Conservation (phyloP, 2,888 invertebrate species). For the Stictocephala bisonia region DNA sequence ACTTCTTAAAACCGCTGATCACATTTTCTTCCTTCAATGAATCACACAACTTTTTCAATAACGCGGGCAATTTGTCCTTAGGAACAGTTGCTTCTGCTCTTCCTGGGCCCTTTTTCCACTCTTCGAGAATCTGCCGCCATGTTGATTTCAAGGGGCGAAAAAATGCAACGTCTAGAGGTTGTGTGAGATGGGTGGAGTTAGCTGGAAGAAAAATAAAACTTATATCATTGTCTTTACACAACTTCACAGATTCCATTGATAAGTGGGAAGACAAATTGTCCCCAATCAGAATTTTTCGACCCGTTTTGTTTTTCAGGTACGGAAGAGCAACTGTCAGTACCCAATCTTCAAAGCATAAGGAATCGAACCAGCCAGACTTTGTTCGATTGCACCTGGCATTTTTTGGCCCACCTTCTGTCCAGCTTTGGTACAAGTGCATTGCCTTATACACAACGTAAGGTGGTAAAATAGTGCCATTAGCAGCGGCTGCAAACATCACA, state of each 20-base stretch:
- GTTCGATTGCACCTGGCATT: too few species aligned
- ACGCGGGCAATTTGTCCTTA: slow-evolving; percentile 40
- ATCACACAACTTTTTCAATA: slow-evolving; percentile 23
- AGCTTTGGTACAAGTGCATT: too few species aligned
- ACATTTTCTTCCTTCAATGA: slow-evolving; percentile 39
- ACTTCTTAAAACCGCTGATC: slow-evolving; percentile 43
- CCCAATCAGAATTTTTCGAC: slow-evolving; percentile 61
- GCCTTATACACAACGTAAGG: too few species aligned
- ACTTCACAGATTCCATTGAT: slow-evolving; percentile 37
- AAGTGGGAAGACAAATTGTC: slow-evolving; percentile 58
- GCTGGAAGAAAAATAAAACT: slow-evolving; percentile 51
- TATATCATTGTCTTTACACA: slow-evolving; percentile 62
- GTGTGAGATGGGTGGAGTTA: slow-evolving; percentile 52
- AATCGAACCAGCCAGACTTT: too few species aligned
- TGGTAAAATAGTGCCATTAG: too few species aligned
- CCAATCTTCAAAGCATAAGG: too few species aligned
- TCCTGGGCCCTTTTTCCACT: slow-evolving; percentile 48
- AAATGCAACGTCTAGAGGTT: slow-evolving; percentile 53
- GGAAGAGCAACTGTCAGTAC: slow-evolving; percentile 23
- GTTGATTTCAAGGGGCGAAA: slow-evolving; percentile 52
- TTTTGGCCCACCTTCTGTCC: too few species aligned
- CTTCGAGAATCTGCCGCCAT: slow-evolving; percentile 48
- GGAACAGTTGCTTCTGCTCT: slow-evolving; percentile 29
- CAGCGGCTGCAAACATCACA: too few species aligned
- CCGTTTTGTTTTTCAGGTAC: slow-evolving; percentile 43